A percentile compares a stretch with the other conserved stretches of the same genome.
phyloP scores from a whole-genome alignment of 2,113 vertebrate species.

The Cyphomyrus plagiostoma region DNA sequence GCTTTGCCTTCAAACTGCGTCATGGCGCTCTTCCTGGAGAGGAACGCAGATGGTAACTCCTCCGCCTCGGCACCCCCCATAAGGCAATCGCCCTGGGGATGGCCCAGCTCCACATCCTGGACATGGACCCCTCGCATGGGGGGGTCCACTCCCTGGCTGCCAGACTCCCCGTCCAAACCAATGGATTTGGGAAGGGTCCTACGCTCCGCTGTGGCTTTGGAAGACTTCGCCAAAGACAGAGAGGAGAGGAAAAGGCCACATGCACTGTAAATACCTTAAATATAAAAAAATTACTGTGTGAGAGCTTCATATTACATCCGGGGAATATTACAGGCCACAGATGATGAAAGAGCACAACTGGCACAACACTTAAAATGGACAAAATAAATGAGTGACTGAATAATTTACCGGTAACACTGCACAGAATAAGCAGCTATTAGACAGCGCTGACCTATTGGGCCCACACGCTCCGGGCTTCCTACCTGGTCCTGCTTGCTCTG shows the following conservation, averaged over 20 bases:
- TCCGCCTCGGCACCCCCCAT: slow-evolving; percentile 75
- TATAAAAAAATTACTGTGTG: background rate
- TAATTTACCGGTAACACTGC: background rate
- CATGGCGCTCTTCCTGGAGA: slow-evolving; percentile 83
- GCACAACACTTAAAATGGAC: background rate
- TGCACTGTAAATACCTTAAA: background rate
- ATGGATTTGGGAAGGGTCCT: slow-evolving; percentile 73
- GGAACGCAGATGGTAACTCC: slow-evolving; percentile 74
- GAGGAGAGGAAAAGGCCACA: background rate
- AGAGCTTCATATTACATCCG: too few relatives aligned
- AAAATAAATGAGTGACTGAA: background rate
- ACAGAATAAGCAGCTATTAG: background rate
- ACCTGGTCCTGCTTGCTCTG: slow-evolving; percentile 99
- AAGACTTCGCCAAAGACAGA: slow-evolving; percentile 60
- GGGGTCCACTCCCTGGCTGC: slow-evolving; percentile 67
- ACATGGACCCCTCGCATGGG: slow-evolving; percentile 65
- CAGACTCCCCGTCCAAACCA: slow-evolving; percentile 76
- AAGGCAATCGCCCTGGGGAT: slow-evolving; percentile 74
- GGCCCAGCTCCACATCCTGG: slow-evolving; percentile 76
- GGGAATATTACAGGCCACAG: background rate
- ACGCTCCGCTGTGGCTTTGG: slow-evolving; percentile 83
- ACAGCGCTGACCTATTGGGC: background rate
- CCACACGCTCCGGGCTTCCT: background rate
- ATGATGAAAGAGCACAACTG: background rate
- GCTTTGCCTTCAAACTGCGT: slow-evolving; percentile 96